Evolutionary conservation across 2,113 vertebrate genomes (phyloP).

Genomic region (Himantopus leucocephalus): DNA sequence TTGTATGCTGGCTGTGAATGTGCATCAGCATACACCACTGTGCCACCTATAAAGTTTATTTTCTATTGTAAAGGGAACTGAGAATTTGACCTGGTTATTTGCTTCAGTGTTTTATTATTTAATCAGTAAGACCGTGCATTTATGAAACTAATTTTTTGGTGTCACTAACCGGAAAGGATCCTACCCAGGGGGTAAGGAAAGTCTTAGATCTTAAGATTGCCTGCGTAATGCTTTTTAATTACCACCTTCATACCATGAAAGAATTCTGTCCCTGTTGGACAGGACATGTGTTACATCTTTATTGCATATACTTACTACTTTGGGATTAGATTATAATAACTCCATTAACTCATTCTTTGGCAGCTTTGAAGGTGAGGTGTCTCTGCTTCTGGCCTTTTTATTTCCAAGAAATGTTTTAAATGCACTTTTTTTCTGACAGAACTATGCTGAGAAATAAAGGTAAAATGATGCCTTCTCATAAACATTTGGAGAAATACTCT

Average conservation of each 20-base stretch:
- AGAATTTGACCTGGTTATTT: neutral
- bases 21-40: neutral
- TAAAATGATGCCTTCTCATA: neutral
- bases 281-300: conserved; percentile 2
- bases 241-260: conserved; percentile 12
- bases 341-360: conserved; percentile 32
- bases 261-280: conserved; percentile 8
- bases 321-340: conserved; percentile 46
- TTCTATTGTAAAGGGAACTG: neutral
- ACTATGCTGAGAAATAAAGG: neutral
- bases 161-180: neutral
- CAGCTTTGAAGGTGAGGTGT: neutral
- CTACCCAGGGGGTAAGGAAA: neutral
- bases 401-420: neutral
- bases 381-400: neutral
- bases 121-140: neutral
- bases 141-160: neutral
- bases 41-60: neutral
- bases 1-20: neutral
- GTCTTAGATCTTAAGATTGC: neutral
- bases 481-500: neutral
- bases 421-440: neutral
- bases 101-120: neutral
- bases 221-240: conserved; percentile 51
- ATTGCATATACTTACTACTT: conserved; percentile 25